Evolutionary conservation across 2,888 invertebrate species (phyloP), one percentile per base, ranked within the genome.

Genomic region (Zootermopsis nevadensis): DNA sequence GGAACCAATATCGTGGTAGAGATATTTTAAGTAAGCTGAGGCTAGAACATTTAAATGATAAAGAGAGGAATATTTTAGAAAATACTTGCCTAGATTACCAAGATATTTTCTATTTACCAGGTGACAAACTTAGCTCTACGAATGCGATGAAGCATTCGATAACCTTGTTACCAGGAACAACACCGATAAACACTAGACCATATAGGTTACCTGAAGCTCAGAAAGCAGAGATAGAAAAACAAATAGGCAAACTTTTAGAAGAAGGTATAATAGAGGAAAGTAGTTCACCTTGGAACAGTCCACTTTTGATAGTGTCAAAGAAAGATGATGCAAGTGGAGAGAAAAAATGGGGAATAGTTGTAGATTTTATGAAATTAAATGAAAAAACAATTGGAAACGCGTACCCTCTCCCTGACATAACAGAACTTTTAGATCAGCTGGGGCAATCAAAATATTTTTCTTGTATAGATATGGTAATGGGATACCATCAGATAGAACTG

Each of bases 331-430:
- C 66, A n/a, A 15, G 12, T 7, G 66, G 66, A 8, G 48, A 12
- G 15, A 48, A 72, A 33, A 67, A 67, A 15, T 67, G 67, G 67
- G 2, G 27, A 6, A 30, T 67, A 67, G n/a, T n/a, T 31, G 31
- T 67, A 7, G 67, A 67, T 67, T 67, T 30, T 15, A 2, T 4
- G 27, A 67, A 27, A 31, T 27, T 67, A 6, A 67, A 67, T 67
- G 67, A 67, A 31, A 27, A 67, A 27, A 67, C 67, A 67, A 27
- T 67, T 4, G 67, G 67, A 30, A n/a, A 67, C n/a, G 60, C 60
- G 7, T 60, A 60, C 6, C 60, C 60, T 60, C n/a, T 80, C 24
- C 80, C 22, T 6, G 66, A 80, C 27, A 80, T 80, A 4, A 38
- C 7, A n/a, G 38, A 80, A 0, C 33, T 66, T 1, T n/a, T 30